Percentiles rank a stretch among this genome's conserved stretches.
Conservation (phyloP, 2,888 invertebrate species). For the Teinopalpus imperialis region DNA sequence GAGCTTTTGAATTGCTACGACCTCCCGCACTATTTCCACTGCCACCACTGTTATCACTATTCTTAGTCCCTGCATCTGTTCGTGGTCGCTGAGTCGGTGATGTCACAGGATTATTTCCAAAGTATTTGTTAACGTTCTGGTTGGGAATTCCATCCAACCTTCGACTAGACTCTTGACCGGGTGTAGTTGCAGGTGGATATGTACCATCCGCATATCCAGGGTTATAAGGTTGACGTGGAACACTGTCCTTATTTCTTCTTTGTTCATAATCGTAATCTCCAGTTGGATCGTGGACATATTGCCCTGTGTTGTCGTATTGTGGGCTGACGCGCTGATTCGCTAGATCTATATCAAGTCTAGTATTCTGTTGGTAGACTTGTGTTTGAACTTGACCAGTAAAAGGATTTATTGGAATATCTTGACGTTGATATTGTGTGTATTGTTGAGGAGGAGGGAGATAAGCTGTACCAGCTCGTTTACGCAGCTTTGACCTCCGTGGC, state of each 20-base stretch:
- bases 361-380: constrained; percentile 67
- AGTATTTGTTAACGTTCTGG: constrained; percentile 64
- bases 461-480: constrained; percentile 71
- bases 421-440: constrained; percentile 63
- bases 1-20: constrained; percentile 48
- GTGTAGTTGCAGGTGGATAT: constrained; percentile 57
- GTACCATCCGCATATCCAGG: constrained; percentile 65
- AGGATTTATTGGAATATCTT: constrained; percentile 62
- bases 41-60: constrained; percentile 60
- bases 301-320: constrained; percentile 66
- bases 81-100: constrained; percentile 44
- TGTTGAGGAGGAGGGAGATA: constrained; percentile 73
- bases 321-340: constrained; percentile 65
- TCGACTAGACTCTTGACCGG: constrained; percentile 65
- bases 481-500: constrained; percentile 57
- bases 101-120: constrained; percentile 48
- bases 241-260: constrained; percentile 50
- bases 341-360: constrained; percentile 62
- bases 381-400: constrained; percentile 60
- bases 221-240: constrained; percentile 49
- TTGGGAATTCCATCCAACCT: constrained; percentile 59
- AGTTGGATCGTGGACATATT: constrained; percentile 69
- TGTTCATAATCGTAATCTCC: constrained; percentile 76
- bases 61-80: constrained; percentile 67
- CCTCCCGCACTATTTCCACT: constrained; percentile 40